These are phyloP conservation scores for Haemorhous mexicanus DNA, from an alignment of 2,113 vertebrate species.

Conservation along the genomic window DNA sequence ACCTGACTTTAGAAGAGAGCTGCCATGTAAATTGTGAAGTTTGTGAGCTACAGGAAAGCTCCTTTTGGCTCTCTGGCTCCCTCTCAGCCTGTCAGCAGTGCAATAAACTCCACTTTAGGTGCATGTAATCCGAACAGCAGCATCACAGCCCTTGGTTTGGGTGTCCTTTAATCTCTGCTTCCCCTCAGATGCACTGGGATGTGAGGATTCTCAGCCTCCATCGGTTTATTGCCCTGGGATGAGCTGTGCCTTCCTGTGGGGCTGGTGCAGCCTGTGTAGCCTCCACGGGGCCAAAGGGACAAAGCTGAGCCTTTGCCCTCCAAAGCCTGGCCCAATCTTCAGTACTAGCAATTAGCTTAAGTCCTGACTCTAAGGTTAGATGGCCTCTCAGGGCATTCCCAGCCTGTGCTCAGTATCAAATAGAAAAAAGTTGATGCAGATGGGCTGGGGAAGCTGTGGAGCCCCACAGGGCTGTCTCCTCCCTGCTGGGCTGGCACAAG, in stretches of 20 bases:
- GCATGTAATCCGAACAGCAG: neutral
- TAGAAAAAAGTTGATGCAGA: neutral
- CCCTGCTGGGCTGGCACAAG: rapidly evolving
- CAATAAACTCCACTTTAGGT: neutral
- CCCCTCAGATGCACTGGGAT: too few relatives aligned
- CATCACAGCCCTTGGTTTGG: neutral
- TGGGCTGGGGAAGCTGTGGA: neutral
- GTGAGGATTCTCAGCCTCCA: neutral
- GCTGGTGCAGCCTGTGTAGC: neutral
- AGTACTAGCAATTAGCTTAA: neutral
- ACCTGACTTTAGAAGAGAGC: neutral
- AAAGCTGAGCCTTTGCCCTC: neutral
- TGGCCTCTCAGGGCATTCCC: neutral
- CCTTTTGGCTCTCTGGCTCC: neutral
- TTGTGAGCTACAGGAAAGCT: neutral
- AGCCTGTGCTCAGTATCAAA: neutral
- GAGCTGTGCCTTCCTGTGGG: rapidly evolving
- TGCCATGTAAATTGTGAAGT: neutral
- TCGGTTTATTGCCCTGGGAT: neutral
- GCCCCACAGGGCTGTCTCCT: neutral
- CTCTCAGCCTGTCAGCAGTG: neutral
- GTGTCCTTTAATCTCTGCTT: neutral
- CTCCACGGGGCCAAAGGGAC: rapidly evolving
- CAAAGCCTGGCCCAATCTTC: neutral
- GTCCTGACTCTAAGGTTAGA: neutral